These are phyloP conservation scores for Agrilus mali DNA, from an alignment of 2,888 invertebrate genomes.

Conservation along the genomic window DNA sequence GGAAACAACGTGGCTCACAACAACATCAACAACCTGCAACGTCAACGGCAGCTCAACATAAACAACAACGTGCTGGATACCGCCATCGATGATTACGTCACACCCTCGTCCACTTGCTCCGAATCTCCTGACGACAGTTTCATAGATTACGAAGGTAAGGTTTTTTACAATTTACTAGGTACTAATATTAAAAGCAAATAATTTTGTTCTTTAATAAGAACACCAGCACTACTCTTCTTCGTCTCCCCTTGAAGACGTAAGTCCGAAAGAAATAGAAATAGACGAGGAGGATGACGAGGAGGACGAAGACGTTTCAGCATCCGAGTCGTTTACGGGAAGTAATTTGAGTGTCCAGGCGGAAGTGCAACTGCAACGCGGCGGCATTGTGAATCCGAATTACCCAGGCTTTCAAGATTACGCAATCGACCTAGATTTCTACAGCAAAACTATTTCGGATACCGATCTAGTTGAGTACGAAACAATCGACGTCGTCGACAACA, in stretches of 20 bases:
- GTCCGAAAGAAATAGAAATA: not conserved
- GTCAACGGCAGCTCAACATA: conserved; percentile 22
- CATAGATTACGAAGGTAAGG: conserved; percentile 40
- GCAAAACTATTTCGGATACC: conserved; percentile 30
- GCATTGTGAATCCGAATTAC: conserved; percentile 75
- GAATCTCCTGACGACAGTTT: conserved; percentile 41
- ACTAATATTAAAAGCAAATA: no score
- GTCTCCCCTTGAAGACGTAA: no score
- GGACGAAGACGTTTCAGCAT: not conserved
- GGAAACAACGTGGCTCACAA: conserved; percentile 7
- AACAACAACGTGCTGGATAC: conserved; percentile 34
- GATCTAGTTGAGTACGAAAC: conserved; percentile 35
- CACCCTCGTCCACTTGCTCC: conserved; percentile 27
- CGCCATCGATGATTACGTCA: conserved; percentile 24
- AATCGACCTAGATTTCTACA: conserved; percentile 44
- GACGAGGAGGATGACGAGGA: not conserved
- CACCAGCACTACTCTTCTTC: no score
- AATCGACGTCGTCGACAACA: conserved; percentile 36
- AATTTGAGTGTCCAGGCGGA: no score
- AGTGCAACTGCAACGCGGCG: conserved; percentile 38
- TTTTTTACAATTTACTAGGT: not conserved
- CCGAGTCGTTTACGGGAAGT: no score
- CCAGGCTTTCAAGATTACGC: conserved; percentile 75
- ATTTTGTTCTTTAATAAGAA: not conserved
- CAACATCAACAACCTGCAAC: conserved; percentile 22